These are phyloP conservation scores for Hozukius guyotensis DNA, from an alignment of 2,797 vertebrate species.

Conservation along the genomic window DNA sequence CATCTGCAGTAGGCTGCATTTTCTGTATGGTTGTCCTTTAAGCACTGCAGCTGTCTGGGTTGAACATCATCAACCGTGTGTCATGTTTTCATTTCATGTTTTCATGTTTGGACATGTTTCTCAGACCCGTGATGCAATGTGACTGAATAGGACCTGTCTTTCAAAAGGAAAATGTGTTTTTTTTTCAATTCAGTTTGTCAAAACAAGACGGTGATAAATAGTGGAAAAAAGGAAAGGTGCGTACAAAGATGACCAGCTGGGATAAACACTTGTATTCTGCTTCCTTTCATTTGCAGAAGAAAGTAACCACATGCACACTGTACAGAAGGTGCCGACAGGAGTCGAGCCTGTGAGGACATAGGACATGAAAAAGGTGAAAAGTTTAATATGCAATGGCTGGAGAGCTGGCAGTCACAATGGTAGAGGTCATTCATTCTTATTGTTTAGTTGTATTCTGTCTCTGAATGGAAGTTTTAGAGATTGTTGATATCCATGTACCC, in stretches of 20 bases:
- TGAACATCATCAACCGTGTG: not conserved
- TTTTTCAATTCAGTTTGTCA: not conserved
- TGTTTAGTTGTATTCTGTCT: not conserved
- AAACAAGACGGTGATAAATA: too few species aligned
- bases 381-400: not conserved
- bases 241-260: not conserved
- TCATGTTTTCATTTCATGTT: too few species aligned
- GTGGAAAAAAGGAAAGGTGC: too few species aligned
- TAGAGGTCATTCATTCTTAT: not conserved
- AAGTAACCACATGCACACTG: not conserved
- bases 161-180: not conserved
- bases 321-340: not conserved
- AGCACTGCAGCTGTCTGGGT: not conserved
- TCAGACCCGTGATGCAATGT: not conserved
- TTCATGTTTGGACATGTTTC: not conserved
- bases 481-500: not conserved
- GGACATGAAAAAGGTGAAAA: not conserved
- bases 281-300: not conserved
- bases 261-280: not conserved
- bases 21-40: not conserved
- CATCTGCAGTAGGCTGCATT: not conserved
- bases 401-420: not conserved
- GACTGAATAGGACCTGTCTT: not conserved
- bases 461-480: not conserved
- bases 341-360: not conserved